Evolutionary conservation across 2,888 invertebrate species (phyloP).

Genomic region (Hybos culiciformis): DNA sequence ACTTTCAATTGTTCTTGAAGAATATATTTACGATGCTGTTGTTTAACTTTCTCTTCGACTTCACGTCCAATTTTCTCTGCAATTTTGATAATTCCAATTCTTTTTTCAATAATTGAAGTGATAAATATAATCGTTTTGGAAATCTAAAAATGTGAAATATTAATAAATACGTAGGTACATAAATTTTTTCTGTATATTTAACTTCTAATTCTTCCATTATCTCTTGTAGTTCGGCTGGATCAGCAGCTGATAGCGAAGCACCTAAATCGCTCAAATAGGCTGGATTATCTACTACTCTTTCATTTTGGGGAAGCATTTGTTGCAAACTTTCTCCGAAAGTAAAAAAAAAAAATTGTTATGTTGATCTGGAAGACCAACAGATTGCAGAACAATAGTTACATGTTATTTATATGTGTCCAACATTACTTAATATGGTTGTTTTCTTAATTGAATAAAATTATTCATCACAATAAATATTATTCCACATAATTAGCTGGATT

Average conservation of each 20-base stretch:
- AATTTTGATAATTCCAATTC: slow-evolving; percentile 90
- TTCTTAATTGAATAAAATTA: no score
- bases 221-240: slow-evolving; percentile 80
- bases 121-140: slow-evolving; percentile 76
- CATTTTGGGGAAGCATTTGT: slow-evolving; percentile 93
- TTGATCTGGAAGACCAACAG: background rate
- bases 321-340: slow-evolving; percentile 76
- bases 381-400: no score
- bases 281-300: slow-evolving; percentile 95
- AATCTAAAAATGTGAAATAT: no score
- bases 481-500: no score
- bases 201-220: slow-evolving; percentile 87
- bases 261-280: slow-evolving; percentile 94
- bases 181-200: background rate
- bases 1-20: slow-evolving; percentile 94
- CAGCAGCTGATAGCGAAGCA: slow-evolving; percentile 86
- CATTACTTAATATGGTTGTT: no score
- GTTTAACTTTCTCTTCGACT: slow-evolving; percentile 98
- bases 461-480: no score
- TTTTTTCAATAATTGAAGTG: slow-evolving; percentile 87
- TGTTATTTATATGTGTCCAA: no score
- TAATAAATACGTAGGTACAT: slow-evolving; percentile 2
- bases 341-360: background rate
- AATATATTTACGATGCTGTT: slow-evolving; percentile 95
- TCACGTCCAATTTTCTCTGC: slow-evolving; percentile 92